A percentile compares a stretch with the other conserved stretches of the same genome.
These are phyloP conservation scores for Oceanites oceanicus DNA, from an alignment of 2,113 vertebrate species.

Conservation along the genomic window DNA sequence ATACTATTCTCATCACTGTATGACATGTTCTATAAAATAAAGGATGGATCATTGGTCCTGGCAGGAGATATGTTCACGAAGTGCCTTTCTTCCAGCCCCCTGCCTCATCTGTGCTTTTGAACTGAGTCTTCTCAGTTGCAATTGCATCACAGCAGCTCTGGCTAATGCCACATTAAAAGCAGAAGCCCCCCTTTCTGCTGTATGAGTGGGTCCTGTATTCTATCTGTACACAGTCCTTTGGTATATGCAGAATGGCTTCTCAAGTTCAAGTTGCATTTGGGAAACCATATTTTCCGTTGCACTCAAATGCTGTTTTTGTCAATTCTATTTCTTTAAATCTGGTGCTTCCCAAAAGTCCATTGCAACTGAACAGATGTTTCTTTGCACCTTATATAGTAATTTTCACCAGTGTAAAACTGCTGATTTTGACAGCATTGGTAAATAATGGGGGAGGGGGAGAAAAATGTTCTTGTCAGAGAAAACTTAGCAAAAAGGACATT, in stretches of 20 bases:
- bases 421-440: neutral
- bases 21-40: constrained; percentile 31
- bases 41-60: constrained; percentile 17
- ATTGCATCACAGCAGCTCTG: neutral
- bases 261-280: neutral
- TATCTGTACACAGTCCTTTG: neutral
- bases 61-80: neutral
- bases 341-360: neutral
- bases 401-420: neutral
- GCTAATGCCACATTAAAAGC: neutral
- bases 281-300: neutral
- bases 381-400: neutral
- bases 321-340: neutral
- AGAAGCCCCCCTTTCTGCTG: neutral
- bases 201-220: neutral
- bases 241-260: neutral
- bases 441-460: neutral
- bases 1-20: constrained; percentile 22
- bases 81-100: neutral
- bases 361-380: neutral
- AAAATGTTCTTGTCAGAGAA: neutral
- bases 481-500: neutral
- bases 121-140: neutral
- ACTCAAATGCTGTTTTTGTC: neutral
- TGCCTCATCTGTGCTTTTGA: neutral